These are phyloP conservation scores for Melanotaenia nigrans DNA, from an alignment of 2,797 vertebrate species.

Conservation along the genomic window DNA sequence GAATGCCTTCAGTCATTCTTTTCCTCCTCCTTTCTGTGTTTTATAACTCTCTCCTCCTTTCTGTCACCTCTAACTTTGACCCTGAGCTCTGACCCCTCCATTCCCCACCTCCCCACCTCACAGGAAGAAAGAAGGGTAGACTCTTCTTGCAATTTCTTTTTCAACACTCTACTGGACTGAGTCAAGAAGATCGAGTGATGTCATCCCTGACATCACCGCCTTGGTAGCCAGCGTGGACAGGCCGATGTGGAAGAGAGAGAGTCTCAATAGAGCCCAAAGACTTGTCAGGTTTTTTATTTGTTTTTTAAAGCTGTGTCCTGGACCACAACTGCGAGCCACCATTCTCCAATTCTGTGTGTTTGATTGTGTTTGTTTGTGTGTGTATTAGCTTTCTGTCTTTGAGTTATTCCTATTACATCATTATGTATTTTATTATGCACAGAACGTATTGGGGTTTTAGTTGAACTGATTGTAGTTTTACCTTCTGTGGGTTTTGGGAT, in stretches of 20 bases:
- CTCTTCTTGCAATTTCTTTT: constrained; percentile 13
- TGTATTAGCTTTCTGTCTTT: constrained; percentile 14
- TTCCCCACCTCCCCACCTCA: not conserved
- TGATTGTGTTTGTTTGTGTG: constrained; percentile 1
- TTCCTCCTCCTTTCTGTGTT: constrained; percentile 12
- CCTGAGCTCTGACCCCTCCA: not conserved
- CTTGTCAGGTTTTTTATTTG: constrained; percentile 34
- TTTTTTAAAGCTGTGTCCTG: constrained; percentile 12
- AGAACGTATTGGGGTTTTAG: constrained; percentile 16
- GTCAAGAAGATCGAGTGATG: constrained; percentile 45
- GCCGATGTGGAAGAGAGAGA: constrained; percentile 10
- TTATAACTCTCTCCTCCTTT: constrained; percentile 7
- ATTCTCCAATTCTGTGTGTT: constrained; percentile 7
- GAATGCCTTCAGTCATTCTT: not conserved
- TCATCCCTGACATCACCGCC: constrained; percentile 17
- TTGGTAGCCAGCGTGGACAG: constrained; percentile 7
- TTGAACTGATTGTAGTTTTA: constrained; percentile 58
- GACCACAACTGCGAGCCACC: constrained; percentile 43
- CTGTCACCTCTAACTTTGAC: constrained; percentile 34
- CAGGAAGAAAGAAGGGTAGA: constrained; percentile 11
- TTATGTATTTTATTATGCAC: constrained; percentile 9
- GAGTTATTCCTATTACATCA: not conserved
- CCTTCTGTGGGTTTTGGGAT: constrained; percentile 41
- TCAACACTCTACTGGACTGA: constrained; percentile 35
- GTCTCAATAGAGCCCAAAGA: constrained; percentile 57